These are phyloP conservation scores for Pseudorectes ferrugineus DNA, from an alignment of 2,113 vertebrate genomes.

Conservation along the genomic window DNA sequence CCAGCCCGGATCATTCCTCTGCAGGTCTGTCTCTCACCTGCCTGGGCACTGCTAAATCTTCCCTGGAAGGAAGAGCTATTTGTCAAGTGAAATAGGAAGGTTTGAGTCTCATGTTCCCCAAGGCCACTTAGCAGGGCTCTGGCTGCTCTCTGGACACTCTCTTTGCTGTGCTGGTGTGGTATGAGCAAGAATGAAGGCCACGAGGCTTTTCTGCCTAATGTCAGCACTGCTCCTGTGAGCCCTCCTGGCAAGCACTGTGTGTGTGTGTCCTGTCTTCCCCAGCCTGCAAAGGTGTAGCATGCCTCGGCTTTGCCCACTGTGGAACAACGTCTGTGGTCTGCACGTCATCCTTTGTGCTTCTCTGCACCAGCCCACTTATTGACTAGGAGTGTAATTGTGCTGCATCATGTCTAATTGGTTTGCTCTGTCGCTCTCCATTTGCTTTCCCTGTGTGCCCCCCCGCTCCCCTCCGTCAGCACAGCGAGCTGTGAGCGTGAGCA, in stretches of 20 bases:
- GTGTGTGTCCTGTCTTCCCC: neutral
- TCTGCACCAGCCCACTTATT: neutral
- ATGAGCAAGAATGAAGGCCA: neutral
- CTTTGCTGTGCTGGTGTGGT: neutral
- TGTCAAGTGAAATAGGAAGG: constrained; percentile 13
- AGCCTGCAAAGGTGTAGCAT: neutral
- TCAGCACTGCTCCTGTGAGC: neutral
- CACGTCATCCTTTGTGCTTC: neutral
- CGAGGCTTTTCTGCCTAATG: neutral
- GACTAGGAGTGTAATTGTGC: constrained; percentile 16
- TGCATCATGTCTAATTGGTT: constrained; percentile 28
- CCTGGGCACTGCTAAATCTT: constrained; percentile 22
- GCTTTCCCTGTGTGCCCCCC: neutral
- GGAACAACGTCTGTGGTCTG: neutral
- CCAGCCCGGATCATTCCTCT: neutral
- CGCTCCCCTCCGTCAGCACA: neutral
- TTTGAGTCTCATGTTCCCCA: neutral
- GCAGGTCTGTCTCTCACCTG: constrained; percentile 25
- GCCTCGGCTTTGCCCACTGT: neutral
- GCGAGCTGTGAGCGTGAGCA: neutral
- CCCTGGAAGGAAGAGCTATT: constrained; percentile 1
- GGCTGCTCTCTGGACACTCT: neutral
- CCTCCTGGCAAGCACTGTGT: neutral
- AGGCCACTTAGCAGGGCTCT: neutral
- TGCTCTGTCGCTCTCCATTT: constrained; percentile 31